Evolutionary conservation across 2,113 vertebrate species (phyloP).

Genomic region (Plectropomus leopardus): DNA sequence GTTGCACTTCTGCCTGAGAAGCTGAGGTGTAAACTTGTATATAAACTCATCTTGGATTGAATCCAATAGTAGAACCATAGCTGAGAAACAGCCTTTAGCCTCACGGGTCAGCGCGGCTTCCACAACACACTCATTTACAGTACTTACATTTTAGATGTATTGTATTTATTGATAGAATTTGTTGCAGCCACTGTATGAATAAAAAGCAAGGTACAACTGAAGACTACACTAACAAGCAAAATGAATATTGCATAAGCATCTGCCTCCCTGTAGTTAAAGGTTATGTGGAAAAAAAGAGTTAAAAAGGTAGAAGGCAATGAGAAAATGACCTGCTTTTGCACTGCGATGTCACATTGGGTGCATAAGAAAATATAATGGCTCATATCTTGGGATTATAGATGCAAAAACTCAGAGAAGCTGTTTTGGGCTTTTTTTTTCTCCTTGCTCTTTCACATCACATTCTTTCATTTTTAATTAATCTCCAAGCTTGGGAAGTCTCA

Average conservation of each 20-base stretch:
- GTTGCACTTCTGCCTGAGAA: background rate
- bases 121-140: conserved; percentile 16
- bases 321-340: conserved; percentile 15
- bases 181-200: conserved; percentile 27
- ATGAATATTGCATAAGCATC: conserved; percentile 56
- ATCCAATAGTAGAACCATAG: background rate
- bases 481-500: conserved; percentile 44
- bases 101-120: conserved; percentile 3
- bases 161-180: conserved; percentile 21
- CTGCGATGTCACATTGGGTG: conserved; percentile 7
- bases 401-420: conserved; percentile 25
- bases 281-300: conserved; percentile 13
- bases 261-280: conserved; percentile 12
- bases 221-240: conserved; percentile 22
- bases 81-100: background rate
- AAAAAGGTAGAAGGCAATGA: conserved; percentile 4
- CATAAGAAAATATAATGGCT: conserved; percentile 36
- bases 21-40: conserved; percentile 1
- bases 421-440: conserved; percentile 15
- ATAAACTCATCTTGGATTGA: background rate
- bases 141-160: background rate
- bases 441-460: conserved; percentile 46
- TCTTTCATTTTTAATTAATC: conserved; percentile 72
- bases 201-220: conserved; percentile 2
- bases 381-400: conserved; percentile 33